Evolutionary conservation across 2,797 vertebrate species (phyloP).

Genomic region (Todus mexicanus): DNA sequence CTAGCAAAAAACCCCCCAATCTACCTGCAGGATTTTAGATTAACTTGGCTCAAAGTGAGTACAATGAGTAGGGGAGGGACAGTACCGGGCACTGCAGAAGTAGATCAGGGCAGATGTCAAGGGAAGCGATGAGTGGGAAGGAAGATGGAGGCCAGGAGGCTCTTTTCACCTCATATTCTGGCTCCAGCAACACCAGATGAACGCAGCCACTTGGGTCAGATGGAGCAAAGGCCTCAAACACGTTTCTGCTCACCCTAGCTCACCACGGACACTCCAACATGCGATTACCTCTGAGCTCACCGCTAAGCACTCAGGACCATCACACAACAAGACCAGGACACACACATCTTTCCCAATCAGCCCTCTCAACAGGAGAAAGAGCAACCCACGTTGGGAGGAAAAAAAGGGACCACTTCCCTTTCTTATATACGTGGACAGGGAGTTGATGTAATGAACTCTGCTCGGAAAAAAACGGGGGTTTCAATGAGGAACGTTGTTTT

Average conservation of each 20-base stretch:
- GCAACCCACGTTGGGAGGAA: not conserved
- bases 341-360: not conserved
- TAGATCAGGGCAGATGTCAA: not conserved
- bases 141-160: not conserved
- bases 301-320: not conserved
- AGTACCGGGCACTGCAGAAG: not conserved
- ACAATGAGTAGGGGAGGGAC: not conserved
- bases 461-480: not conserved
- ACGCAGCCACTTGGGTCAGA: fast-evolving
- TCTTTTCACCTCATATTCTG: not conserved
- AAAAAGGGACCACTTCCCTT: not conserved
- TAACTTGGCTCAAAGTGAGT: not conserved
- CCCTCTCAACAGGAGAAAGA: not conserved
- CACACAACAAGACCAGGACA: not conserved
- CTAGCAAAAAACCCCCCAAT: not conserved
- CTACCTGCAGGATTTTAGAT: not conserved
- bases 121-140: not conserved
- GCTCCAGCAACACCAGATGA: not conserved
- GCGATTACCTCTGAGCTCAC: not conserved
- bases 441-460: not conserved
- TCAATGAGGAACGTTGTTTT: not conserved
- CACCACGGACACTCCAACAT: fast-evolving
- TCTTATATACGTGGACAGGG: not conserved
- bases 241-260: not conserved
- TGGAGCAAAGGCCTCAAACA: not conserved